Evolutionary conservation across 2,888 invertebrate genomes (phyloP).

Genomic region (Brassicogethes aeneus): DNA sequence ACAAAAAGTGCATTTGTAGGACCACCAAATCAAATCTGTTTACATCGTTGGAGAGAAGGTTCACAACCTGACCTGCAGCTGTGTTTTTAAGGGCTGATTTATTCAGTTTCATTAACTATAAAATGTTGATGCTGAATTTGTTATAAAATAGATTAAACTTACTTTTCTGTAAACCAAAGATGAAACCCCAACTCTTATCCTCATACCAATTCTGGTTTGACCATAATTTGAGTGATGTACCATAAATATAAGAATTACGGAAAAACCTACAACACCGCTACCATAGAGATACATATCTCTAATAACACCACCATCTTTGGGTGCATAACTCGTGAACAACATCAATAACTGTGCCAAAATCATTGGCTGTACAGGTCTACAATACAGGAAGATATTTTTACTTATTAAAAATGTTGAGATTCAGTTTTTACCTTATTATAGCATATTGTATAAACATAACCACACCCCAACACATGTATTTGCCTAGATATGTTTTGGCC

Average conservation of each 20-base stretch:
- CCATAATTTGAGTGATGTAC: conserved; percentile 53
- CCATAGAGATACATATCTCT: conserved; percentile 52
- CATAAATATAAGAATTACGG: conserved; percentile 45
- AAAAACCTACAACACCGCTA: conserved; percentile 43
- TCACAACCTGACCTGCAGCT: conserved; percentile 73
- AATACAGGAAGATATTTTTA: conserved; percentile 11
- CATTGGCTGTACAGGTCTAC: conserved; percentile 42
- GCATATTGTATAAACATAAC: conserved; percentile 10
- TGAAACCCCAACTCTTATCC: conserved; percentile 66
- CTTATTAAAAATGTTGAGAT: too few species aligned
- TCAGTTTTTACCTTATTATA: conserved; percentile 13
- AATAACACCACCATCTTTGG: conserved; percentile 39
- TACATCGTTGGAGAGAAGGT: conserved; percentile 77
- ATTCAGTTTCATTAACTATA: conserved; percentile 51
- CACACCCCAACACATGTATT: conserved; percentile 14
- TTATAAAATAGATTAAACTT: conserved; percentile 15
- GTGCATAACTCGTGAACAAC: conserved; percentile 35
- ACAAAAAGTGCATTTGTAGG: conserved; percentile 62
- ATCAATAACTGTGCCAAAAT: conserved; percentile 14
- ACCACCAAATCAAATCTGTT: conserved; percentile 67
- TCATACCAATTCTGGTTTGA: conserved; percentile 63
- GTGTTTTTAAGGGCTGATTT: conserved; percentile 67
- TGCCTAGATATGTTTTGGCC: conserved; percentile 11
- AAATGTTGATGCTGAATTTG: neutral
- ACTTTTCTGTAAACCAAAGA: conserved; percentile 76